Evolutionary conservation across 1,140 invertebrate genomes (phyloP), one percentile per base, ranked within the genome.

Genomic region (Drosophila seguyi): DNA sequence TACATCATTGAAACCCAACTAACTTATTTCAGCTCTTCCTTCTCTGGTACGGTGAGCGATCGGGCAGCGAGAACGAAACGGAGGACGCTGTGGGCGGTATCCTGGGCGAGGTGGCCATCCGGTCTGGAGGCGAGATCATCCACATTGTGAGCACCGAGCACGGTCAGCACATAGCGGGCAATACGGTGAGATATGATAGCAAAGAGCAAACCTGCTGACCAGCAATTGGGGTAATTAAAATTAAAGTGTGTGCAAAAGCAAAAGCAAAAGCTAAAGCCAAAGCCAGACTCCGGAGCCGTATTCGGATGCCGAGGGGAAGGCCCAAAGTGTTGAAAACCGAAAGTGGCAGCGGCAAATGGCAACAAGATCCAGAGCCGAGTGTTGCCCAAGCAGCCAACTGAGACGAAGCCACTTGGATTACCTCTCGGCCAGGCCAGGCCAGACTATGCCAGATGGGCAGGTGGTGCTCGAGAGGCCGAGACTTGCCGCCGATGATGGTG

Each of bases 111-210:
- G 87, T 92, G 22, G 88, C 90, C 72, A 88, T 92, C 45, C 78
- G 92, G 10, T 93, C 92, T 1, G 92, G 92, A 22, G 92, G 92
- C 60, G 92, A 93, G 78, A 91, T 93, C 61, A 77, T 93, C 34
- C 91, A 92, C 58, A 85, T 92, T 52, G 91, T 92, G 69, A 91
- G 90, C 79, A 91, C 75, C 56, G 82, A 92, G 68, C 90, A 90
- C 60, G 90, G 86, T 39, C 85, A 92, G 72, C 86, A 92, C 36
- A 83, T 92, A 79, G 91, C 82, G 47, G 88, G 79, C 72, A 92
- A 90, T 42, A 92, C 91, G 87, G 91, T 92, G 67, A 92, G 82
- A 74, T 56, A 53, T 75, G 36, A 71, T 18, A 27, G 45, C 25
- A 82, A 39, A 20, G 11, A 42, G 36, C 41, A 61, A 44, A 80